Evolutionary conservation across 2,888 invertebrate genomes (phyloP), one percentile per base, ranked within the genome.

Genomic region (Lepas anatifera): DNA sequence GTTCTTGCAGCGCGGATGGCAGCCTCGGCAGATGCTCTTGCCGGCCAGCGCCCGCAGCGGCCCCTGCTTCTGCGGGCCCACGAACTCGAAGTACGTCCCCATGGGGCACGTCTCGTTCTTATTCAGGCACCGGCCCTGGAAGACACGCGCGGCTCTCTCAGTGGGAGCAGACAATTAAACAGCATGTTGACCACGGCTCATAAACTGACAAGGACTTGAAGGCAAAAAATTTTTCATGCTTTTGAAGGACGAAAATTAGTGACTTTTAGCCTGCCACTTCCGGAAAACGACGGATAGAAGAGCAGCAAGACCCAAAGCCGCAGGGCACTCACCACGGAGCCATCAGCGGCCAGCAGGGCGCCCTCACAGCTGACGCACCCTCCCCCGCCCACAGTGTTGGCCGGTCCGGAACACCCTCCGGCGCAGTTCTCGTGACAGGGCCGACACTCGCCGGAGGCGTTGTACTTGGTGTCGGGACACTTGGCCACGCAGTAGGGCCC

Each of bases 331-430:
- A 88, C 77, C 43, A 91, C 87, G 1, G 85, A 85, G 27, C 86
- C 85, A 71, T 85, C 84, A 64, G 84, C 85, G 75, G 88, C 88
- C 76, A 94, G 89, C 70, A 96, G 89, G 4, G 94, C 96, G 78
- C 92, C 89, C 75, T 90, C 89, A 80, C 98, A 99, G 6, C 90
- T 89, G 75, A 89, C 89, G 78, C 98, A 99, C 1, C 93, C 98
- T 11, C 87, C 87, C 0, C 81, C 81, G 0, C 92, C 92, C 6
- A 97, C 88, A 6, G 87, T 89, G 76, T 92, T 89, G 22, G 84
- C 85, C 0, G 95, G 92, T 0, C 98, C 98, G 0, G 88, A 87
- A 79, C 98, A 98, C 25, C 95, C 95, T 73, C 87, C 88, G n/a
- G 87, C 85, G 79, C 96, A 97, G 76, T 91, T 91, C 16, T 83